Evolutionary conservation across 2,113 vertebrate species (phyloP), one percentile per base, ranked within the genome.

Genomic region (Nycticebus coucang): DNA sequence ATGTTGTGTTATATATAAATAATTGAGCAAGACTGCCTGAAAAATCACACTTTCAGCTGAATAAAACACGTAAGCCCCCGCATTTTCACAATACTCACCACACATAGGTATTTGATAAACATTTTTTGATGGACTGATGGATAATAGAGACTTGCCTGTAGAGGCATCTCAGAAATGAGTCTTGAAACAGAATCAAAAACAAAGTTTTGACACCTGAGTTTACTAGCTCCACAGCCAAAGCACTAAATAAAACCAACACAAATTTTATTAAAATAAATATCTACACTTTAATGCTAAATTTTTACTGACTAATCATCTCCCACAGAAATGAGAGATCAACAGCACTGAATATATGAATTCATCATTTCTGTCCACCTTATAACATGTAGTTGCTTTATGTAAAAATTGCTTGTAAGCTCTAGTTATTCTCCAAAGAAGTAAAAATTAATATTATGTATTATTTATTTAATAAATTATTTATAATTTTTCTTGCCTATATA

Each of bases 381-480:
- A 77, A 55, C 66, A 69, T 41, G 64, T 64, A 78, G 9, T n/a
- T 71, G 7, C 3, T 45, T 83, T 72, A 57, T 41, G 5, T 60
- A 71, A 37, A 45, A 78, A 33, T 78, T 33, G 4, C 13, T 71
- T 77, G 37, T 50, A 92, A 95, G 66, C 22, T 22, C 1, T 77
- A 12, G 50, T 89, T 78, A 41, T 69, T 96, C 18, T 92, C 91
- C 30, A 30, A 82, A 85, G 37, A 82, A 81, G 24, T 82, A 77
- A 86, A 94, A 92, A 30, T 74, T 74, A 72, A 33, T 2, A 33
- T 45, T 33, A 15, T 75, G 17, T 7, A 14, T 81, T 79, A 68
- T 2, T 64, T 83, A 85, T 50, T 96, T 92, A 88, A 13, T 57
- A 82, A 93, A 71, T 72, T 19, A 4, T 82, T 78, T 33, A 30